These are phyloP conservation scores for Megaceryle torquata DNA, from an alignment of 2,113 vertebrate genomes.

Conservation along the genomic window DNA sequence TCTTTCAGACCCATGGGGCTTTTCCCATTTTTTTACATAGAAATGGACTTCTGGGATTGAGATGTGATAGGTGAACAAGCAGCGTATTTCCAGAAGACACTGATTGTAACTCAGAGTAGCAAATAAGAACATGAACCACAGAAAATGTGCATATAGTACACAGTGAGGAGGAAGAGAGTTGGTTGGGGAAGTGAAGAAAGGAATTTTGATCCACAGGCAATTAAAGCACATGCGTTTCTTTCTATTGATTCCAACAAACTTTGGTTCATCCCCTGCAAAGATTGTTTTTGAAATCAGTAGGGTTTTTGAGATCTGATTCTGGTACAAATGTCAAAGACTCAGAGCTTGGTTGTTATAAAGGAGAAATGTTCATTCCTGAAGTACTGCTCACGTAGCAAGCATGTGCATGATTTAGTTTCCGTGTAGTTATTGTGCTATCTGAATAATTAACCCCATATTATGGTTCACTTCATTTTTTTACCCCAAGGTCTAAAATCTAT, in stretches of 20 bases:
- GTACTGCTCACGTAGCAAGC: background rate
- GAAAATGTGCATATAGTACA: background rate
- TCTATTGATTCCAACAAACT: background rate
- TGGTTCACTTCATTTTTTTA: background rate
- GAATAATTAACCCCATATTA: background rate
- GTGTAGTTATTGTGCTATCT: background rate
- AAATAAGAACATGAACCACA: background rate
- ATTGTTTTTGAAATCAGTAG: background rate
- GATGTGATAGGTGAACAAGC: background rate
- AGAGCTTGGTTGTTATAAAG: background rate
- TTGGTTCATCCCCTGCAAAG: background rate
- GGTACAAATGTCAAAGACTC: background rate
- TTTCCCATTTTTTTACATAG: background rate
- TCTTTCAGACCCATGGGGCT: background rate
- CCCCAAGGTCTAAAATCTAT: background rate
- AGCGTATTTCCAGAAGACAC: background rate
- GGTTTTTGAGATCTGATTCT: background rate
- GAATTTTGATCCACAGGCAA: background rate
- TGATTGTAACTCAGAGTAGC: background rate
- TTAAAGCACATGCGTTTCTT: background rate
- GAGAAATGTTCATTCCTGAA: background rate
- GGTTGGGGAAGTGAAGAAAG: background rate
- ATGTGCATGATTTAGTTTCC: background rate
- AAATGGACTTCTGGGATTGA: background rate
- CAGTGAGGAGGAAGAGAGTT: background rate